A percentile compares a stretch with the other conserved stretches of the same genome.
Conservation (phyloP, 2,888 invertebrate species). For the Mythimna loreyi region DNA sequence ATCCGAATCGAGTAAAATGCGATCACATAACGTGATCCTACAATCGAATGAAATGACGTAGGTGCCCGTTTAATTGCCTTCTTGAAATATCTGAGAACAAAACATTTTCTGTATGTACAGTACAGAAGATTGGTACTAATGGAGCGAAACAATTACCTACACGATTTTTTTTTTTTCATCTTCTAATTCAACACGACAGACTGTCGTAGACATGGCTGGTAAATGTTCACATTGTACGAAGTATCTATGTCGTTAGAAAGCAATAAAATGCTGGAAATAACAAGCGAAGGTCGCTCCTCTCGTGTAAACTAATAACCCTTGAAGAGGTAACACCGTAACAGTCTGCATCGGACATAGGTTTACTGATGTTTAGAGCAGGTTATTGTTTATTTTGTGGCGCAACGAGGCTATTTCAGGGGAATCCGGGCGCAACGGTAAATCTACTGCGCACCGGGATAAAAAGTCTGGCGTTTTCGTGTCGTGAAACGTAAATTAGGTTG, state of each 20-base stretch:
- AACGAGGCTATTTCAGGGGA: slow-evolving; percentile 61
- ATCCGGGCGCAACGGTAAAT: slow-evolving; percentile 56
- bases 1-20: slow-evolving; percentile 32
- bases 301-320: slow-evolving; percentile 38
- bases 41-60: slow-evolving; percentile 9
- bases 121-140: slow-evolving; percentile 9
- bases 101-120: slow-evolving; percentile 8
- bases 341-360: slow-evolving; percentile 33
- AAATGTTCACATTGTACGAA: not conserved
- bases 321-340: slow-evolving; percentile 29
- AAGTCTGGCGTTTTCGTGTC: slow-evolving; percentile 48
- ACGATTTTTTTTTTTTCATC: slow-evolving; percentile 17
- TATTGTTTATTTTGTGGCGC: slow-evolving; percentile 58
- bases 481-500: slow-evolving; percentile 40
- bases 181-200: slow-evolving; percentile 8
- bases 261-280: slow-evolving; percentile 19
- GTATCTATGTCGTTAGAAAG: slow-evolving; percentile 9
- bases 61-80: slow-evolving; percentile 29
- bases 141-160: not conserved
- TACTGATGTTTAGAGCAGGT: slow-evolving; percentile 48
- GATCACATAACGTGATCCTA: slow-evolving; percentile 20
- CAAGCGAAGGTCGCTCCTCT: slow-evolving; percentile 41
- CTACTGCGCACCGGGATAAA: slow-evolving; percentile 46
- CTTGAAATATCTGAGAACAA: slow-evolving; percentile 25
- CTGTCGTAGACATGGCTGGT: not conserved